These are phyloP conservation scores for Drymodes brunneopygia DNA, from an alignment of 2,113 vertebrate species.

Conservation along the genomic window DNA sequence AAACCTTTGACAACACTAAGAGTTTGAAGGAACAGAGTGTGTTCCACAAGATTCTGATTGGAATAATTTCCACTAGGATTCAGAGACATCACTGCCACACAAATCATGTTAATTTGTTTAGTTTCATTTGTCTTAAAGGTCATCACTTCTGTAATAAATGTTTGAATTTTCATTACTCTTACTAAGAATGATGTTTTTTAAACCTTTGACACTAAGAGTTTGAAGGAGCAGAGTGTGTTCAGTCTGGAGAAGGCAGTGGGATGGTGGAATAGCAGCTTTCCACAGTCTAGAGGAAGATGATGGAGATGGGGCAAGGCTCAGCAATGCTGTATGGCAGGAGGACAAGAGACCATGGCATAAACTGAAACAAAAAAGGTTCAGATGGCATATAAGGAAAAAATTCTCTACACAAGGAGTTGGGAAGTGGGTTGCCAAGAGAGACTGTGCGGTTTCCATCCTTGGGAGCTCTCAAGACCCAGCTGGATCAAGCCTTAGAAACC, in stretches of 20 bases:
- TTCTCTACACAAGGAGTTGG: not conserved
- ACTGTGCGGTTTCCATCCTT: not conserved
- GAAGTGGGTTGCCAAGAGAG: not conserved
- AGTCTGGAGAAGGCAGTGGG: not conserved
- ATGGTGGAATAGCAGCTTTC: not conserved
- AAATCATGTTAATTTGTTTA: not conserved
- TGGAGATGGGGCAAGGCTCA: not conserved
- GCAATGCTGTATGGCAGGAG: not conserved
- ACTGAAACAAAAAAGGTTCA: not conserved
- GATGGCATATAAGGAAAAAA: not conserved
- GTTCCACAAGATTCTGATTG: not conserved
- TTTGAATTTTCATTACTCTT: not conserved
- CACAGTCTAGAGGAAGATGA: not conserved
- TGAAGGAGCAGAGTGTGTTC: not conserved
- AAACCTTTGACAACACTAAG: not conserved
- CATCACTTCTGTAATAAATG: not conserved
- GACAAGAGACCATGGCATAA: not conserved
- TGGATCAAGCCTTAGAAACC: not conserved
- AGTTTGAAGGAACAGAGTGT: too few species aligned
- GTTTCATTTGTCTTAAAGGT: not conserved
- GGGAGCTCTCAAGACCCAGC: not conserved
- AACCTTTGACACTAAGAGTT: not conserved
- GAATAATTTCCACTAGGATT: not conserved
- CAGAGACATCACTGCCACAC: not conserved
- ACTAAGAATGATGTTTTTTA: not conserved